Conservation (phyloP, 2,888 invertebrate species). For the Harpalus rubripes region DNA sequence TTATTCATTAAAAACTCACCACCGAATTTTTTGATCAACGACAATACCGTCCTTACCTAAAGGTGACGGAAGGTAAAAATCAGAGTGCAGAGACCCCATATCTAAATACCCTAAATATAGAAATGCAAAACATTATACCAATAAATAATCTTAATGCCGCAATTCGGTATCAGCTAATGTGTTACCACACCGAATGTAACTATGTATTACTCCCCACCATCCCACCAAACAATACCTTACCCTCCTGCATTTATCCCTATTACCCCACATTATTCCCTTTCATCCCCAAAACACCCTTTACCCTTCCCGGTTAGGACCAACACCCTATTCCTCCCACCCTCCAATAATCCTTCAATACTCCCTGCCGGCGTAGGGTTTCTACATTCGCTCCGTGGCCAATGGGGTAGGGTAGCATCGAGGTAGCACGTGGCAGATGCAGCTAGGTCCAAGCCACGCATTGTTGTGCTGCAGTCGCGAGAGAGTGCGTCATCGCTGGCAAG, state of each 20-base stretch:
- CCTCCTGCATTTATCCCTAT: neutral
- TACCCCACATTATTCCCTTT: neutral
- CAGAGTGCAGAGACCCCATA: no score
- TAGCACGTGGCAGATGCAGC: constrained; percentile 61
- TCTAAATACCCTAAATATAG: neutral
- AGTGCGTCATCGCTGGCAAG: neutral
- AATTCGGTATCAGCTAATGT: neutral
- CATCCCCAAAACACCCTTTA: neutral
- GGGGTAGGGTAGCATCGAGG: constrained; percentile 21
- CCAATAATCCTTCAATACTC: neutral
- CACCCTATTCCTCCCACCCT: no score
- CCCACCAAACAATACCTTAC: neutral
- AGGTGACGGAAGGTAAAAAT: no score
- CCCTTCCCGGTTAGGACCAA: no score
- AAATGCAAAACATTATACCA: neutral
- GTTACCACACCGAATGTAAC: no score
- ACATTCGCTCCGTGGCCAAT: constrained; percentile 3
- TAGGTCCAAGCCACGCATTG: constrained; percentile 1
- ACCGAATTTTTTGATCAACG: no score
- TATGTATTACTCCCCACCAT: neutral
- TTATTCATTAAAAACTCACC: no score
- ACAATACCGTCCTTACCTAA: no score
- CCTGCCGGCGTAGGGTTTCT: neutral
- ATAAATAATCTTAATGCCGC: neutral
- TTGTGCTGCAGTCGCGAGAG: neutral